Percentiles rank a stretch among this genome's conserved stretches.
Evolutionary conservation across 2,797 vertebrate genomes (phyloP).

Genomic region (Austrolebias charrua): DNA sequence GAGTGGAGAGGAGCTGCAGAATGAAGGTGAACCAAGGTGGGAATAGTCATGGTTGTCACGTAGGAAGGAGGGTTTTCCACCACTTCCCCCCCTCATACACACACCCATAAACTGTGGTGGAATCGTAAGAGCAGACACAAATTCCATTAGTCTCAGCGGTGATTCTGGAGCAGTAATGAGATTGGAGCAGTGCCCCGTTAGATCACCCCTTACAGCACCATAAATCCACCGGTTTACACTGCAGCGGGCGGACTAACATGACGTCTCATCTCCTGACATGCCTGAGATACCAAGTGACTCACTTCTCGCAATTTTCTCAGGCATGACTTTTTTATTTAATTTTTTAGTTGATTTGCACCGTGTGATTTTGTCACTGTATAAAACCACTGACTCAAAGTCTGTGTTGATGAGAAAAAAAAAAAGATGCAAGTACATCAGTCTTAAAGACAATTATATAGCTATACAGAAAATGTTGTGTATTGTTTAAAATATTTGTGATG

Average conservation of each 20-base stretch:
- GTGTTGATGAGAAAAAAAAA: no score
- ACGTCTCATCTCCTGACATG: slow-evolving; percentile 17
- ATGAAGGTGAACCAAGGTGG: slow-evolving; percentile 82
- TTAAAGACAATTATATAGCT: no score
- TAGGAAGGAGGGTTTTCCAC: slow-evolving; percentile 63
- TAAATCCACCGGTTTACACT: slow-evolving; percentile 57
- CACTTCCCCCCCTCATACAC: slow-evolving; percentile 16
- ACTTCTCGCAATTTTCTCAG: slow-evolving; percentile 7
- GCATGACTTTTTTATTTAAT: background rate
- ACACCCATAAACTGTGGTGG: slow-evolving; percentile 31
- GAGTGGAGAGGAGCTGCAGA: slow-evolving; percentile 63
- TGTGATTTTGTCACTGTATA: no score
- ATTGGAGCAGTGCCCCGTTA: slow-evolving; percentile 61
- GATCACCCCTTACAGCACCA: slow-evolving; percentile 44
- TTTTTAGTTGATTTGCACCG: background rate
- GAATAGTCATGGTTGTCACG: slow-evolving; percentile 80
- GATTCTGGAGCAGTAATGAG: slow-evolving; percentile 68
- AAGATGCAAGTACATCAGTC: no score
- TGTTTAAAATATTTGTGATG: no score
- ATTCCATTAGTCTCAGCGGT: slow-evolving; percentile 63
- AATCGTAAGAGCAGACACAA: slow-evolving; percentile 47
- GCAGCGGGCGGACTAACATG: slow-evolving; percentile 38
- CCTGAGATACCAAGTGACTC: slow-evolving; percentile 3
- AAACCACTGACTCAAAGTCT: no score
- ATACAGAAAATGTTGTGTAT: no score